Evolutionary conservation across 1,140 invertebrate species (phyloP), one percentile per base, ranked within the genome.

Genomic region (Formica exsecta): DNA sequence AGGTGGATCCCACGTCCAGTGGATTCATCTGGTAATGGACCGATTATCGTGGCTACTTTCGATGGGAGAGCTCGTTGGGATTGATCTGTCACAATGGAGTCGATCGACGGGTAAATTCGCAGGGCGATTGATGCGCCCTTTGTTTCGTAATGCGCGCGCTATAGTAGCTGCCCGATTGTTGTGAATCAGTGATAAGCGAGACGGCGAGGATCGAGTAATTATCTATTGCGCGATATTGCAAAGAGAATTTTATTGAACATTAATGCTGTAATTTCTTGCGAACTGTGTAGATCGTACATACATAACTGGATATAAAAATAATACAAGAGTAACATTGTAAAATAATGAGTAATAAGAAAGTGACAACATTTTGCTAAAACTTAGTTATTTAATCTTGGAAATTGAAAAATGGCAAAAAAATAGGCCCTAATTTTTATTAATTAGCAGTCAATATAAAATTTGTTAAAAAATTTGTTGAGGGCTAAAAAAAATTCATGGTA

Each of bases 71-170:
- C 79, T 83, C 68, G 38, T 83, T 48, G 79, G 79, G 68, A 83
- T 83, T 83, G 79, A 83, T 83, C 68, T 83, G 79, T 83, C 79
- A 83, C 79, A 83, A 83, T 83, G n/a, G 79, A 83, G 79, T 74
- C 79, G 79, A 83, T 83, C 79, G 68, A 83, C 79, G 68, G 68
- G 54, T 54, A 83, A 83, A 83, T 83, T 83, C 79, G 61, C 68
- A 8, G 38, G 61, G 68, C 68, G 79, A 83, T 74, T 83, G 79
- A 83, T 83, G 79, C 68, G 68, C 29, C 57, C 79, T 83, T 83
- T 83, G 79, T 83, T 83, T 83, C 79, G 68, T 83, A 83, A 83
- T 83, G 54, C 68, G 29, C 54, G n/a, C 38, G 13, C 54, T 57
- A 62, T 74, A 83, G 54, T 48, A 70, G 68, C 68, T 61, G 54